Base-by-base conservation (phyloP, 35 echinoderm and acorn worm species). In the Lytechinus pictus region DNA sequence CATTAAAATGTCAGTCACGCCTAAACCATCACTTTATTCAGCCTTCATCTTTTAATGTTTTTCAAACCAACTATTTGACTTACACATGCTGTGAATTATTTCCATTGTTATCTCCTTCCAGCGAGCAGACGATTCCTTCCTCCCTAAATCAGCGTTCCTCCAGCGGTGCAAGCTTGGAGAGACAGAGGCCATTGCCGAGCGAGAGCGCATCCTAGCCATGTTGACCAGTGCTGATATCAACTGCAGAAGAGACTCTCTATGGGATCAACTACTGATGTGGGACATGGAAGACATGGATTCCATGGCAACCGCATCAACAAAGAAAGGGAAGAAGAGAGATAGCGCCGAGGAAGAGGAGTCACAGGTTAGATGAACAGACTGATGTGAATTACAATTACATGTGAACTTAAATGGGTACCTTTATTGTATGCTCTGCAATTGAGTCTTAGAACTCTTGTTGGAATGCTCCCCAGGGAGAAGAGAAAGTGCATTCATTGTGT, bases 211-310 rank as follows among this genome's bases (percentile, higher is more conserved):
- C 55, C 57, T 95, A 57, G 58, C 86, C 27, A 96, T 98, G 52
- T 96, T 98, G 21, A 97, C 94, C 24, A 91, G 95, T 24, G 97
- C 96, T 10, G 98, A 96, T 8, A 96, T 94, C 12, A 96, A 96
- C 89, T 99, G 97, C 55, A 72, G 98, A 52, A 87, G 98, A 44
- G 98, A 99, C 93, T 97, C 95, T 29, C 97, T 99, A 9, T 99
- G 98, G 98, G 60, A 96, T 44, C 94, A 97, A 56, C 92, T 99
- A 5, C 71, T 95, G 4, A 61, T 95, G 51, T 93, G 94, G 16
- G 98, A 98, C 24, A 94, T 54, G 11, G 92, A 94, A 16, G 95
- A 54, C 10, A 95, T 94, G 28, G 95, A 95, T 4, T 24, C 27
- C 54, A 86, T 51, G 53, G 58, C 72, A 27, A 55, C 92, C 86